A percentile compares a stretch with the other conserved stretches of the same genome.
phyloP scores from a whole-genome alignment of 2,113 vertebrate genomes.

The Entelurus aequoreus region DNA sequence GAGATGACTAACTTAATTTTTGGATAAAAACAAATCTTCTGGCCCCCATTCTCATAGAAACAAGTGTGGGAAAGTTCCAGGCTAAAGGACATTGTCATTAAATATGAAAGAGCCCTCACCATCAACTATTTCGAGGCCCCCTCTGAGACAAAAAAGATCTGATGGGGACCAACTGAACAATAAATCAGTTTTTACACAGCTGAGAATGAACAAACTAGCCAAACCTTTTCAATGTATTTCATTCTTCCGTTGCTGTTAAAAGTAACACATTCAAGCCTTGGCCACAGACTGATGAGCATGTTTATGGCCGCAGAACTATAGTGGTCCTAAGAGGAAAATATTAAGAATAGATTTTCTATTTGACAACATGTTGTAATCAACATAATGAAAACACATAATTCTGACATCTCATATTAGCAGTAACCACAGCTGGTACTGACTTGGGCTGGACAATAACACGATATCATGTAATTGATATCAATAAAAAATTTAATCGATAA shows the following conservation, averaged over 20 bases:
- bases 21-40: conserved; percentile 52
- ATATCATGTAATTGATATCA: no score
- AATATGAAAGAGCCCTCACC: conserved; percentile 45
- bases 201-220: conserved; percentile 24
- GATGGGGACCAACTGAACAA: conserved; percentile 53
- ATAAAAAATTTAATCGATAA: no score
- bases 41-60: conserved; percentile 27
- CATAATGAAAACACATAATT: background rate
- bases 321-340: background rate
- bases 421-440: background rate
- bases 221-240: conserved; percentile 41
- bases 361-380: no score
- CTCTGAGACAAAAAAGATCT: conserved; percentile 38
- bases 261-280: background rate
- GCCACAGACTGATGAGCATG: background rate
- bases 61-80: conserved; percentile 61
- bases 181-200: conserved; percentile 61
- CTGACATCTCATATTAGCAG: background rate
- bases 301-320: background rate
- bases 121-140: conserved; percentile 54
- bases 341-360: no score
- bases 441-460: background rate
- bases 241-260: conserved; percentile 20
- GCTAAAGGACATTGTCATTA: conserved; percentile 53
- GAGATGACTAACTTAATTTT: conserved; percentile 52